phyloP scores from a whole-genome alignment of 1,140 invertebrate genomes.

The Drosophila teissieri region DNA sequence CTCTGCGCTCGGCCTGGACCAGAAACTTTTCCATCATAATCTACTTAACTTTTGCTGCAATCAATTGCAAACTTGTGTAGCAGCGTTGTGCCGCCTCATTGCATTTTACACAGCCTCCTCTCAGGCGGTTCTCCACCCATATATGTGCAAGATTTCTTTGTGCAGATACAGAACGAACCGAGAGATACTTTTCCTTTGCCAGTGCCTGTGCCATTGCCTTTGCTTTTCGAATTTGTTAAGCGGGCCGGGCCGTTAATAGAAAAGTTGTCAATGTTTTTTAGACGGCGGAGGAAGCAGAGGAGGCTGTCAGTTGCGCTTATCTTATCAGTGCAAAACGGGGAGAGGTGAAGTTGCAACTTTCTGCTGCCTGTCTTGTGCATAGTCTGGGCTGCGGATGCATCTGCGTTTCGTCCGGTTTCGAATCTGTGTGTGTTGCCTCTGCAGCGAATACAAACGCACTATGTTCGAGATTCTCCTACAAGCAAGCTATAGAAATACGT shows the following conservation, averaged over 20 bases:
- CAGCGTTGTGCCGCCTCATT: conserved; percentile 64
- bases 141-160: conserved; percentile 67
- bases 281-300: neutral
- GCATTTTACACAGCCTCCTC: conserved; percentile 69
- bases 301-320: conserved; percentile 30
- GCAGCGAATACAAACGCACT: conserved; percentile 26
- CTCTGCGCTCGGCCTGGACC: conserved; percentile 1
- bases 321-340: conserved; percentile 22
- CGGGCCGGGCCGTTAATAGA: conserved; percentile 65
- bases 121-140: conserved; percentile 19
- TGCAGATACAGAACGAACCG: conserved; percentile 61
- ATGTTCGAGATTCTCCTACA: conserved; percentile 32
- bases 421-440: conserved; percentile 6
- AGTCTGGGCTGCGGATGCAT: conserved; percentile 37
- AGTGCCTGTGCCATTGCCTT: conserved; percentile 16
- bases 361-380: conserved; percentile 51
- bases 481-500: conserved; percentile 43
- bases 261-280: conserved; percentile 77
- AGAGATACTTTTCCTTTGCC: conserved; percentile 21
- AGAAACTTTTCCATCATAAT: conserved; percentile 80
- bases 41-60: conserved; percentile 83
- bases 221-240: conserved; percentile 38
- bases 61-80: conserved; percentile 73
- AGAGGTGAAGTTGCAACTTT: conserved; percentile 34
- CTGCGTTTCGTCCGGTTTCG: conserved; percentile 41